Base-by-base conservation (phyloP, 1,140 invertebrate species). In the Anadara kagoshimensis region DNA sequence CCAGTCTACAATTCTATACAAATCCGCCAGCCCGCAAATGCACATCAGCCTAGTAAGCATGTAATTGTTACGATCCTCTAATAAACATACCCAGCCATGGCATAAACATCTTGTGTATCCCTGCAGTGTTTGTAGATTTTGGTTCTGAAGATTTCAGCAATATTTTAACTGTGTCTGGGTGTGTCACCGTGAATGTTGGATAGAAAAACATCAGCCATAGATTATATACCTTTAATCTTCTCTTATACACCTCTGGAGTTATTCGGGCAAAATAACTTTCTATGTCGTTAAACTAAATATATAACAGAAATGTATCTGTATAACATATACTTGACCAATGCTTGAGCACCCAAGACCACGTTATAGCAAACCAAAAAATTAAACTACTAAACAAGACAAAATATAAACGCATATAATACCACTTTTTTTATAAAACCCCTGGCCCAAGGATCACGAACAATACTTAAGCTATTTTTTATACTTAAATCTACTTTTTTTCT, bases 91-190 rank as follows among this genome's bases (percentile, higher is more conserved):
- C 63, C n/a, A 66, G 18, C 63, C 63, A 66, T 11, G 47, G 45
- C 47, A 66, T 0, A 36, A 66, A 24, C 16, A 45, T 43, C 3
- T 22, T 45, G 45, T 59, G 26, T 16, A n/a, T 49, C 0, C 62
- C 62, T 10, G n/a, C 24, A n/a, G 16, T 49, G 43, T 49, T 29
- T 51, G 64, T 59, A 14, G 61, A 24, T 29, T 75, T 75, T 1
- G 73, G 73, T 53, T 56, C 63, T 0, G 74, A 71, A 12, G 74
- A 70, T 57, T 72, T 71, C 16, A 72, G 45, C 3, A 76, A 18
- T 20, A 54, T 36, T 57, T 59, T 76, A 10, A 45, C 74, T 26
- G 68, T 68, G 11, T 76, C 74, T 2, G 69, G 74, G 26, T 76
- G 74, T 22, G 24, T 26, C 0, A 68, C 69, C 5, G 26, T 36